A percentile compares a stretch with the other conserved stretches of the same genome.
Conservation (phyloP, 1,140 invertebrate genomes). For the Eurosta solidaginis region DNA sequence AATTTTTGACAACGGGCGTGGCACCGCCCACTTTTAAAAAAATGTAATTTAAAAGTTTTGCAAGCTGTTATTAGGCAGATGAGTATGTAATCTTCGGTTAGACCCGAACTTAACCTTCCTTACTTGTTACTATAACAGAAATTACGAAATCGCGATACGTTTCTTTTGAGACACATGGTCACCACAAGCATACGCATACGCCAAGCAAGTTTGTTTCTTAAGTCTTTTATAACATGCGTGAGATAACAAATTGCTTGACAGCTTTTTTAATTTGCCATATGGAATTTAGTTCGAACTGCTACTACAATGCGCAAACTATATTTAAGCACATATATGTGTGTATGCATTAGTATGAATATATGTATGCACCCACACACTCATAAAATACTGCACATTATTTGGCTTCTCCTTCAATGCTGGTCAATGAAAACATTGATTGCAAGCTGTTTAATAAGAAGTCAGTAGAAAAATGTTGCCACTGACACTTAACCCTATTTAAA, state of each 20-base stretch:
- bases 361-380: background rate
- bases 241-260: background rate
- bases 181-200: too few species aligned
- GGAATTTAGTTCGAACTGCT: background rate
- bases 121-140: background rate
- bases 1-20: too few species aligned
- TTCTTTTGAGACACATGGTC: too few species aligned
- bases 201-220: slow-evolving; percentile 17
- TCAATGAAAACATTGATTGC: too few species aligned
- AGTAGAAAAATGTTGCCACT: too few species aligned
- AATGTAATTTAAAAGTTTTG: too few species aligned
- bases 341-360: background rate
- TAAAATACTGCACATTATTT: background rate
- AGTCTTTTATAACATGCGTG: slow-evolving; percentile 23
- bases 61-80: too few species aligned
- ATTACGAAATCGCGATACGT: too few species aligned
- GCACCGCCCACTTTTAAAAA: too few species aligned
- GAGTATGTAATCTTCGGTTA: too few species aligned
- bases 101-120: too few species aligned
- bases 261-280: background rate
- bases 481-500: background rate
- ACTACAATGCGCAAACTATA: background rate
- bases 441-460: too few species aligned
- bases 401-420: background rate
- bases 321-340: background rate